Evolutionary conservation across 2,888 invertebrate genomes (phyloP), one percentile per base, ranked within the genome.

Genomic region (Pyrrhia umbra): DNA sequence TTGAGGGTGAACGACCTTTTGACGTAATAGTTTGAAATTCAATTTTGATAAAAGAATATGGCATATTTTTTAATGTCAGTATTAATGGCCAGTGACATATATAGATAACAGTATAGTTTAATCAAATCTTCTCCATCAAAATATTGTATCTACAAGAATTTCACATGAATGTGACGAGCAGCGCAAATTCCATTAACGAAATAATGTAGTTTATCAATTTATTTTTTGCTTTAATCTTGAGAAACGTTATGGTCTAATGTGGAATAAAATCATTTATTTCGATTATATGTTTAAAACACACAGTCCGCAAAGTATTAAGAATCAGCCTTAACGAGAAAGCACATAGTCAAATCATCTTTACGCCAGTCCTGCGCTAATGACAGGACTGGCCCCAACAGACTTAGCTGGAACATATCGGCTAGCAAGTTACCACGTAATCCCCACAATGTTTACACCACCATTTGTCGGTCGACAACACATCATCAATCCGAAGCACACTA

Each of bases 331-430:
- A 30, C 30, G 13, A 30, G 0, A 30, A 5, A 13, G 30, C 13
- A 13, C 13, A 30, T 10, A 30, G 2, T 10, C 3, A 13, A 30
- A 13, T 13, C 10, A 30, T 30, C 4, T 34, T 20, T 8, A 51
- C 46, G 25, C 39, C 62, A 69, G 34, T 18, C 23, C 59, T 34
- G 20, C 16, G 25, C 25, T 40, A 46, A 51, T 21, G 25, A 45
- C 23, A 10, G 8, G 68, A 75, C 64, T 79, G 70, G 58, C 54
- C 21, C 34, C 34, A 63, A 27, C 34, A 52, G 15, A 23, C 58
- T 47, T 65, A 18, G 42, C 68, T 73, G 68, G 67, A 2, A 67
- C 67, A 73, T 42, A 73, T 68, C 68, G 51, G 30, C 74, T 73
- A 73, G 49, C 74, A 73, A 67, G 72, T 73, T 40, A 62, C 39